Evolutionary conservation across 2,888 invertebrate genomes (phyloP).

Genomic region (Drosophila mayaguana): DNA sequence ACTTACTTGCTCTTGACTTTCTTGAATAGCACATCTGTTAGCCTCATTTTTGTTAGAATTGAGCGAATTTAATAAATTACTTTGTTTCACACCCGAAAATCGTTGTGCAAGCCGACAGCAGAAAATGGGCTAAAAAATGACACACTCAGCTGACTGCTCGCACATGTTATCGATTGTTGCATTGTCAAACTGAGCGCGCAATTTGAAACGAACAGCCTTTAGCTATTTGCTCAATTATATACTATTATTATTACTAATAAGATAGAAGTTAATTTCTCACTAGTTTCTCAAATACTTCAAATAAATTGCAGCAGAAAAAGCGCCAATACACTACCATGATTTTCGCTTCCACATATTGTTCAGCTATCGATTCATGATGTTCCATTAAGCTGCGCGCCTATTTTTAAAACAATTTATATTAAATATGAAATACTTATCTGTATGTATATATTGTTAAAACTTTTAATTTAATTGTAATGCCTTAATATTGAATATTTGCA

Average conservation of each 20-base stretch:
- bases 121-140: conserved; percentile 21
- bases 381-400: background rate
- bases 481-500: background rate
- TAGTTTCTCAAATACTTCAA: too few relatives aligned
- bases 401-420: background rate
- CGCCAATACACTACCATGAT: background rate
- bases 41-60: conserved; percentile 85
- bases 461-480: background rate
- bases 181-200: background rate
- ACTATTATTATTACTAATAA: too few relatives aligned
- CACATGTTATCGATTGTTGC: background rate
- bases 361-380: background rate
- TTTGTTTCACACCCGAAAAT: conserved; percentile 22
- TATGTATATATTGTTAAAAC: background rate
- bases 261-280: background rate
- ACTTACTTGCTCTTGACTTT: conserved; percentile 92
- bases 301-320: background rate
- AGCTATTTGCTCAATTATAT: background rate
- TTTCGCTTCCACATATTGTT: background rate
- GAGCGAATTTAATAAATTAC: background rate
- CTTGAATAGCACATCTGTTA: conserved; percentile 90
- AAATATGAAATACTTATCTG: background rate
- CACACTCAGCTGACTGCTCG: conserved; percentile 41
- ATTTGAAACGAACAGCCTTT: conserved; percentile 2
- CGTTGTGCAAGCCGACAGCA: conserved; percentile 63